A percentile compares a stretch with the other conserved stretches of the same genome.
phyloP scores from a whole-genome alignment of 2,888 invertebrate species.

The Parascotia fuliginaria region DNA sequence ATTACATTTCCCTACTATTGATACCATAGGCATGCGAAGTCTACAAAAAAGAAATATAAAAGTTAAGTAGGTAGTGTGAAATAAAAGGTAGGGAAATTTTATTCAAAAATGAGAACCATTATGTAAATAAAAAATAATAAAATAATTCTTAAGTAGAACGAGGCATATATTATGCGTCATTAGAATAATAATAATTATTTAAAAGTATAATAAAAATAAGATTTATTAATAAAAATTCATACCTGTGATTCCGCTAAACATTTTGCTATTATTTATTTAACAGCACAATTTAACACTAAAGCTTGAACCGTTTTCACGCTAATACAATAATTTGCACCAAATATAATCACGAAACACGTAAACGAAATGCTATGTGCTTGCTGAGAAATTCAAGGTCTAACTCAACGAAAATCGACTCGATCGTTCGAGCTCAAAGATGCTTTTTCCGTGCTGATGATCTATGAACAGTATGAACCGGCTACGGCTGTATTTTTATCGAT shows the following conservation, averaged over 20 bases:
- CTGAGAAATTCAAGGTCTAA: slow-evolving; percentile 58
- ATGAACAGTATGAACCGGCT: too few species aligned
- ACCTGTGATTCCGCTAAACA: slow-evolving; percentile 84
- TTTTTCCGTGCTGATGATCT: slow-evolving; percentile 51
- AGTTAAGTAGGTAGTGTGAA: too few species aligned
- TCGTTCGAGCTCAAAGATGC: slow-evolving; percentile 39
- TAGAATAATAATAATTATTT: too few species aligned
- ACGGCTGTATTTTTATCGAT: slow-evolving; percentile 72
- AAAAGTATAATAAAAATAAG: too few species aligned
- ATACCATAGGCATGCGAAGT: too few species aligned
- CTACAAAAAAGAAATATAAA: not conserved
- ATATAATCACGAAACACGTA: slow-evolving; percentile 47
- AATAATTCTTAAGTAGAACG: too few species aligned
- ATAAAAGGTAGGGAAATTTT: too few species aligned
- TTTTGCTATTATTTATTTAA: slow-evolving; percentile 53
- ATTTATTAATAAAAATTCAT: slow-evolving; percentile 34
- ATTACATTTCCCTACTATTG: too few species aligned
- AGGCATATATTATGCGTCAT: too few species aligned
- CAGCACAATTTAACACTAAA: slow-evolving; percentile 42
- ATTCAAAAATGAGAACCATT: too few species aligned
- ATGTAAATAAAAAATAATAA: not conserved
- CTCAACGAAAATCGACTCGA: slow-evolving; percentile 50
- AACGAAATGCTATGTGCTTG: slow-evolving; percentile 53
- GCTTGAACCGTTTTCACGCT: slow-evolving; percentile 29
- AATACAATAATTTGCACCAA: slow-evolving; percentile 40